Evolutionary conservation across 2,888 invertebrate species (phyloP).

Genomic region (Sesamia inferens): DNA sequence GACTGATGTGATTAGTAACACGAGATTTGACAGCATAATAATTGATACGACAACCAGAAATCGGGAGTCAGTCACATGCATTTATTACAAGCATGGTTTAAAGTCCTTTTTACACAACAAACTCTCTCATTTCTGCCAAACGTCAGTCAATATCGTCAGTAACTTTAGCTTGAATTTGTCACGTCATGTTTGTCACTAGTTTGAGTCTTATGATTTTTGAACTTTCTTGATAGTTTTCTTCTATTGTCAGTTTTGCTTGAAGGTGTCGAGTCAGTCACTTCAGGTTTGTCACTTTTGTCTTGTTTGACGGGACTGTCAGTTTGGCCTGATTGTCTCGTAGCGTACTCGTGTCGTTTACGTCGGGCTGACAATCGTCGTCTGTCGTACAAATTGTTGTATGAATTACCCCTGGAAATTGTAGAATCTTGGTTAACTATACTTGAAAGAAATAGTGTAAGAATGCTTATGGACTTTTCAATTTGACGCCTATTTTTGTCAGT

Average conservation of each 20-base stretch:
- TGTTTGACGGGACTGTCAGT: conserved; percentile 48
- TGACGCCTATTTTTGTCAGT: neutral
- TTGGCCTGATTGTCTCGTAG: conserved; percentile 54
- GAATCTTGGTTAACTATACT: neutral
- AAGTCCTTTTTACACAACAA: neutral
- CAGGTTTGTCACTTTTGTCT: conserved; percentile 29
- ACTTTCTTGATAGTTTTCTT: conserved; percentile 28
- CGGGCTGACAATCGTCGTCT: conserved; percentile 73
- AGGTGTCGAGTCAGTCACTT: conserved; percentile 22
- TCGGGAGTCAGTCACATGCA: too few relatives aligned
- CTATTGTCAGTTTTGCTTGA: conserved; percentile 30
- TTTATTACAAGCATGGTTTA: neutral
- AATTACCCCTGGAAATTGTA: conserved; percentile 66
- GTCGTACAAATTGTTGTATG: conserved; percentile 69
- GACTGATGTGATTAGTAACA: neutral
- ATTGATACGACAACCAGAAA: neutral
- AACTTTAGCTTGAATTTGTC: conserved; percentile 14
- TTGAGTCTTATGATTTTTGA: conserved; percentile 14
- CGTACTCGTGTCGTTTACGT: conserved; percentile 71
- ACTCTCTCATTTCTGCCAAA: too few relatives aligned
- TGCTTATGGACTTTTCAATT: neutral
- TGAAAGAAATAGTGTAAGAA: neutral
- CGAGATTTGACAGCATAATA: neutral
- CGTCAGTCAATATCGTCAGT: conserved; percentile 22
- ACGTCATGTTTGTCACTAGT: conserved; percentile 7